Percentiles rank a stretch among this genome's conserved stretches.
Conservation (phyloP, 2,888 invertebrate genomes). For the Lasioglossum villosulum region DNA sequence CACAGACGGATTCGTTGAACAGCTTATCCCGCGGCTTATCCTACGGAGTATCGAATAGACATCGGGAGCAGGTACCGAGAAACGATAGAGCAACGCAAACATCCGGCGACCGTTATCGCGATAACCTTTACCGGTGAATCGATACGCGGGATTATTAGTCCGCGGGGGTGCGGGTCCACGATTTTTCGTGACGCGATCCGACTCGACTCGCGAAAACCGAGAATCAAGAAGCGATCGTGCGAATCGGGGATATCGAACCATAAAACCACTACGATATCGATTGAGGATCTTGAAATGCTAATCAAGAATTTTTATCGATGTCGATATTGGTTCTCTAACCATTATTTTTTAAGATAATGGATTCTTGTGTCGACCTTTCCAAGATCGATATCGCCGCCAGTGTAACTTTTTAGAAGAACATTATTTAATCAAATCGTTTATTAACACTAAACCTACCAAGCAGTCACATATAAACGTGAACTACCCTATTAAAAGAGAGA, state of each 20-base stretch:
- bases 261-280: neutral
- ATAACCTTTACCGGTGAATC: slow-evolving; percentile 18
- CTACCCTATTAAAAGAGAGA: no score
- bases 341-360: no score
- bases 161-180: neutral
- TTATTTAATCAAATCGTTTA: neutral
- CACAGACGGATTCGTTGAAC: slow-evolving; percentile 7
- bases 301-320: neutral
- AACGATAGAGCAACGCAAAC: slow-evolving; percentile 17
- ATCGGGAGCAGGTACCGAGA: slow-evolving; percentile 10
- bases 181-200: neutral
- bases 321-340: neutral
- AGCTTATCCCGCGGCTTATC: neutral
- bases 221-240: neutral
- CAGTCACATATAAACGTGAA: no score
- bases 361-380: no score
- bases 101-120: slow-evolving; percentile 22
- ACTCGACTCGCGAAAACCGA: neutral
- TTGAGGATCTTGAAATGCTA: neutral
- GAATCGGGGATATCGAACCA: neutral
- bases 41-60: slow-evolving; percentile 6
- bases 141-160: neutral
- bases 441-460: no score
- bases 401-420: neutral
- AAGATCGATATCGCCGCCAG: no score